A percentile compares a stretch with the other conserved stretches of the same genome.
Conservation (phyloP, 2,113 vertebrate species). For the Salminus brasiliensis region DNA sequence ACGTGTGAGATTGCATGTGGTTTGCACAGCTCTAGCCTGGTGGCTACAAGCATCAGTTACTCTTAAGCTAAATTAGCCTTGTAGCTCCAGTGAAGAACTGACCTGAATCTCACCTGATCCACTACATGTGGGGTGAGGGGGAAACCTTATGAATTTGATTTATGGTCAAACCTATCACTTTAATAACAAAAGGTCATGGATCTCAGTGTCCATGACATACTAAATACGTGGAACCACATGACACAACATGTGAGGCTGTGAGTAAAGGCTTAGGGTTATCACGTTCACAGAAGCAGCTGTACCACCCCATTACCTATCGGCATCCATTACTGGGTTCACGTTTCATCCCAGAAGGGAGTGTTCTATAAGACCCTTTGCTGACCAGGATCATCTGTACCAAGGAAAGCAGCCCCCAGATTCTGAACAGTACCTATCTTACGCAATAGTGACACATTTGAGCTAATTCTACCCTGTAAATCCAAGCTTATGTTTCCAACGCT, state of each 20-base stretch:
- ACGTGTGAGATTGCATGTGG: no score
- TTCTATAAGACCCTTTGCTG: not conserved
- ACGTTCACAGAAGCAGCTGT: conserved; percentile 2
- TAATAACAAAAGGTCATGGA: conserved; percentile 21
- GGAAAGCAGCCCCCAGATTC: not conserved
- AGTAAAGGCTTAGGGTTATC: not conserved
- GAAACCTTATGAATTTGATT: not conserved
- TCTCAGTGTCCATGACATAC: not conserved
- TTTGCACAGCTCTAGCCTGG: no score
- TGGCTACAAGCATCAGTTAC: no score
- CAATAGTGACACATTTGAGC: not conserved
- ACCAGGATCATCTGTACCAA: not conserved
- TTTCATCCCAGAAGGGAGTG: not conserved
- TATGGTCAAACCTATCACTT: not conserved
- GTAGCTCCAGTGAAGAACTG: no score
- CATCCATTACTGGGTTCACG: not conserved
- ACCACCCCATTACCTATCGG: conserved; percentile 8
- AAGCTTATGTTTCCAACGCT: no score
- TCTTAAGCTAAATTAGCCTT: no score
- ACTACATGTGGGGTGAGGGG: not conserved
- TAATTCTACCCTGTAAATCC: no score
- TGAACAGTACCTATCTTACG: not conserved
- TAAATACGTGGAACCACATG: not conserved
- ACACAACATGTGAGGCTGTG: not conserved
- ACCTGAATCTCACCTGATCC: no score